These are phyloP conservation scores for Rhadinocentrus ornatus DNA, from an alignment of 2,797 vertebrate species.

Conservation along the genomic window DNA sequence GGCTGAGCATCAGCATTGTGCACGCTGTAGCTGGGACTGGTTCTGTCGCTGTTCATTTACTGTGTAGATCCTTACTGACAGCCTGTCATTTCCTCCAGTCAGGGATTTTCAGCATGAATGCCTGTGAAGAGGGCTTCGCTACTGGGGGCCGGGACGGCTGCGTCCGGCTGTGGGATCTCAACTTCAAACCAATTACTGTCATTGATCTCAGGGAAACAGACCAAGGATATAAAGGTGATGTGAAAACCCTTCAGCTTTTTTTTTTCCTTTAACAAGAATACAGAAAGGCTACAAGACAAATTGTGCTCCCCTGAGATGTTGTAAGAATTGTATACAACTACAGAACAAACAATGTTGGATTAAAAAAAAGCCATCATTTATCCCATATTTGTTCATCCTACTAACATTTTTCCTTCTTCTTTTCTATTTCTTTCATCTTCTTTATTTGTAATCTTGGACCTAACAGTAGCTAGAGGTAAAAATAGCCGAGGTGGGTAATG, in stretches of 20 bases:
- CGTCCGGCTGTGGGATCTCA: conserved; percentile 98
- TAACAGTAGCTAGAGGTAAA: conserved; percentile 86
- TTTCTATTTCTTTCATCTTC: conserved; percentile 58
- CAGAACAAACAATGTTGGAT: not conserved
- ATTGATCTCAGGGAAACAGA: conserved; percentile 99
- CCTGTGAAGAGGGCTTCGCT: conserved; percentile 98
- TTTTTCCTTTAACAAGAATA: conserved; percentile 19
- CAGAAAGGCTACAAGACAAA: conserved; percentile 36
- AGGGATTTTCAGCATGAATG: conserved; percentile 99
- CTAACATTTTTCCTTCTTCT: conserved; percentile 65
- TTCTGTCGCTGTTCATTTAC: conserved; percentile 68
- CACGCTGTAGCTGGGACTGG: conserved; percentile 37
- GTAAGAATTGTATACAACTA: conserved; percentile 17
- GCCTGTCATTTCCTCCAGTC: conserved; percentile 87
- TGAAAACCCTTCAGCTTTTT: conserved; percentile 34
- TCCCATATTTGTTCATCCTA: conserved; percentile 34
- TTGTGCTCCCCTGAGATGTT: conserved; percentile 6
- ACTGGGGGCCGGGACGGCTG: conserved; percentile 98
- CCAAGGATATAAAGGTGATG: conserved; percentile 99
- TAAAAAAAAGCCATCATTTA: conserved; percentile 16
- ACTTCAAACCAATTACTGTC: conserved; percentile 99
- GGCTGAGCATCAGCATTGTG: conserved; percentile 36
- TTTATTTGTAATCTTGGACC: conserved; percentile 73
- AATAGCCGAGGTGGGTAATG: conserved; percentile 86
- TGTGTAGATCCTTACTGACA: conserved; percentile 70